phyloP scores from a whole-genome alignment of 2,888 invertebrate species.

The Lycia hirtaria region DNA sequence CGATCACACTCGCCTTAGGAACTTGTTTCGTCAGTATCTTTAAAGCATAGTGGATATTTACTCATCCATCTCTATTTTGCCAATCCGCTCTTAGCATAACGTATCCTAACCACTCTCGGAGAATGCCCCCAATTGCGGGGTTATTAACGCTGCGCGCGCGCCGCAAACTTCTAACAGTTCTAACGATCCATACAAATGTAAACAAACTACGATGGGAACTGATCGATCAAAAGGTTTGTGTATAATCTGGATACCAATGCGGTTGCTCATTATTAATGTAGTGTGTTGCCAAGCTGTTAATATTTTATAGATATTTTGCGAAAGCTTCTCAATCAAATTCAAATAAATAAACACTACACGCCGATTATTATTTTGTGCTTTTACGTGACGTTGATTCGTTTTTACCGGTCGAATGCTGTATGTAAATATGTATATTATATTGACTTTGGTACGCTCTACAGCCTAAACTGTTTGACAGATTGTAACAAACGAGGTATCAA shows the following conservation, averaged over 20 bases:
- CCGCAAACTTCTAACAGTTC: conserved; percentile 52
- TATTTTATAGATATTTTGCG: background rate
- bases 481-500: too few relatives aligned
- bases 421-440: too few relatives aligned
- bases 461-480: too few relatives aligned
- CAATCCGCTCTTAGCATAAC: conserved; percentile 33
- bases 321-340: background rate
- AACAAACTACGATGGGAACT: conserved; percentile 39
- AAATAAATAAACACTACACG: background rate
- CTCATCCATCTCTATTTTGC: background rate
- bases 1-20: too few relatives aligned
- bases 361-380: too few relatives aligned
- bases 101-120: conserved; percentile 30
- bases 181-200: conserved; percentile 53
- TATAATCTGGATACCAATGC: conserved; percentile 15
- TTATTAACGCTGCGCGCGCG: conserved; percentile 67
- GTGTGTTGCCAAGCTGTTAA: background rate
- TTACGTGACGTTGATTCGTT: too few relatives aligned
- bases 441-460: too few relatives aligned
- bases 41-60: too few relatives aligned
- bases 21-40: too few relatives aligned
- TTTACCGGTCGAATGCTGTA: too few relatives aligned
- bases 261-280: conserved; percentile 3
- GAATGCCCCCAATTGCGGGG: conserved; percentile 71
- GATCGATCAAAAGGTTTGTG: conserved; percentile 14